A percentile compares a stretch with the other conserved stretches of the same genome.
phyloP scores from a whole-genome alignment of 2,797 vertebrate species.

The Zalophus californianus region DNA sequence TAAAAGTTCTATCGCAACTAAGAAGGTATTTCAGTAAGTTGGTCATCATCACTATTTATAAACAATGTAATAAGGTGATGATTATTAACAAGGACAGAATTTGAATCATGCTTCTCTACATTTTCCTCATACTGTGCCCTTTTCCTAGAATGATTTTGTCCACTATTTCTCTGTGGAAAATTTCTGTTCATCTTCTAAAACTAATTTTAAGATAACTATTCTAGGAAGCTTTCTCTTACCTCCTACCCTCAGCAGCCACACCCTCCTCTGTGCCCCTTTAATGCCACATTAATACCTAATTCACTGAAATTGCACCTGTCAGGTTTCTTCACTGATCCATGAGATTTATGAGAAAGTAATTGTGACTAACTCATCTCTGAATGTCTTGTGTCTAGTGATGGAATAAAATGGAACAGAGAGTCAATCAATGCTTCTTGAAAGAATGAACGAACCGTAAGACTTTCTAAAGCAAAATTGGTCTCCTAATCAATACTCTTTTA shows the following conservation, averaged over 20 bases:
- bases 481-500: neutral
- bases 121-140: neutral
- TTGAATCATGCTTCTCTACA: neutral
- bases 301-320: neutral
- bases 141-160: neutral
- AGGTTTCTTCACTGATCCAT: neutral
- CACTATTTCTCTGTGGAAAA: neutral
- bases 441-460: conserved; percentile 11
- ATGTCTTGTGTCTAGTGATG: neutral
- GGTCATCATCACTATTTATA: neutral
- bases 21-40: neutral
- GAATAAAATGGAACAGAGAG: conserved; percentile 45
- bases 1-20: neutral
- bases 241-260: neutral
- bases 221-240: neutral
- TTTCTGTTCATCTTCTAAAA: neutral
- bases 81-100: neutral
- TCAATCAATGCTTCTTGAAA: conserved; percentile 30
- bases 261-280: neutral
- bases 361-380: conserved; percentile 28
- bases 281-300: neutral
- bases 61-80: neutral
- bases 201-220: neutral
- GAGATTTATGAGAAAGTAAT: neutral
- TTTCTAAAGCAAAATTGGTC: conserved; percentile 39